Evolutionary conservation across 2,113 vertebrate species (phyloP), one percentile per base, ranked within the genome.

Genomic region (Seriola dumerili): DNA sequence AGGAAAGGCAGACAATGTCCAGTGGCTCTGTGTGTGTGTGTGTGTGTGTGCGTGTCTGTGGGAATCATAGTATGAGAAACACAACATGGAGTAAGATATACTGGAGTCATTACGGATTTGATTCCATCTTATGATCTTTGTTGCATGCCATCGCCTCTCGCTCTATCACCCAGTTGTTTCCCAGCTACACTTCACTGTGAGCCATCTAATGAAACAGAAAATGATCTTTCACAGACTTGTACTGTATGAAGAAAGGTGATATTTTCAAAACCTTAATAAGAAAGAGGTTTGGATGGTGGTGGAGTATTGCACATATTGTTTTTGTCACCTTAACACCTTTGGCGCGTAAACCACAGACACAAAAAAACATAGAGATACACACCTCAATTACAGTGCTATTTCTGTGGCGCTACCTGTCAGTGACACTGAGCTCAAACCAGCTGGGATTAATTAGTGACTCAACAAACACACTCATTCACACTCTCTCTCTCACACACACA

Each of bases 401-500:
- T 94, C 87, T 80, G 88, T 87, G 74, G 66, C 14, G 11, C 75
- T 88, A 90, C 89, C 88, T 88, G 87, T 89, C 88, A 87, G 74
- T 78, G 87, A 91, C 76, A 80, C 82, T 55, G 80, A 72, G 85
- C 82, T 85, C 73, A 72, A 88, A 85, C 88, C 94, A 91, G 74
- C 62, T 71, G 93, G 92, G 94, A 95, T 94, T 94, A 95, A 95
- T 95, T 95, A 95, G 88, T 76, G 80, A 85, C 66, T 80, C 71
- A 72, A 83, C 76, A 85, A 61, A 81, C 78, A 64, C 65, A 46
- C 67, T 12, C 23, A 9, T 48, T 16, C 21, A 44, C 25, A 25
- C 57, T 54, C 23, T 25, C 11, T 12, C 29, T 29, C 29, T 29
- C 3, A 55, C 40, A 42, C 13, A 23, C 29, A 54, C 46, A 11